phyloP scores from a whole-genome alignment of 2,797 vertebrate species.

The Alectoris magna region DNA sequence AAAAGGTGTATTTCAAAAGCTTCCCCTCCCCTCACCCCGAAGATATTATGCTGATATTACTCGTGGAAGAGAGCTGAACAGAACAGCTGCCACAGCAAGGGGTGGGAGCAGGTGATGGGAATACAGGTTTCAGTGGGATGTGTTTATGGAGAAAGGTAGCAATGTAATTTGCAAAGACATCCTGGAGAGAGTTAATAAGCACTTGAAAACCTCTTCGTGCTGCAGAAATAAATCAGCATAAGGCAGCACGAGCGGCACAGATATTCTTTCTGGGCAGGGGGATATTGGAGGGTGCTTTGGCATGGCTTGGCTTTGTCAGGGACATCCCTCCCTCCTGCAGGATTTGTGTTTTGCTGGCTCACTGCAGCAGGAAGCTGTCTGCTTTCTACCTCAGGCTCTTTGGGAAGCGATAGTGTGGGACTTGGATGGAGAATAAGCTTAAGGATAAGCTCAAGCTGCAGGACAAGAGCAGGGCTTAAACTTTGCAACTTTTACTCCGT shows the following conservation, averaged over 20 bases:
- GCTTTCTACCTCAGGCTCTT: background rate
- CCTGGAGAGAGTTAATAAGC: conserved; percentile 36
- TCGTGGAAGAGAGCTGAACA: background rate
- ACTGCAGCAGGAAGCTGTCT: conserved; percentile 20
- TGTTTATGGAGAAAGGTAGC: conserved; percentile 8
- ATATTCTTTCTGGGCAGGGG: background rate
- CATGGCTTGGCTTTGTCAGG: background rate
- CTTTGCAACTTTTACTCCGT: background rate
- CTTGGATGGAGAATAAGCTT: background rate
- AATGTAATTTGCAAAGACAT: conserved; percentile 2
- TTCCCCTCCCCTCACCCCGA: background rate
- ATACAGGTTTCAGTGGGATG: conserved; percentile 48
- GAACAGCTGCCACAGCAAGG: background rate
- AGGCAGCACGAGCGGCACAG: background rate
- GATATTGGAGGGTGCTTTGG: background rate
- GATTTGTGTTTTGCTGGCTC: conserved; percentile 46
- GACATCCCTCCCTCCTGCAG: background rate
- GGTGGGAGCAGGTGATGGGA: conserved; percentile 53
- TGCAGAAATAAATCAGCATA: conserved; percentile 25
- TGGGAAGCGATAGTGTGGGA: background rate
- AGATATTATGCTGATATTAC: conserved; percentile 26
- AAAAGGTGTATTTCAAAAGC: conserved; percentile 48
- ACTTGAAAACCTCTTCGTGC: background rate
- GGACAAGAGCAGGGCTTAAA: background rate
- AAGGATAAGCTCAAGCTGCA: background rate